Evolutionary conservation across 2,113 vertebrate species (phyloP).

Genomic region (Rostratula benghalensis): DNA sequence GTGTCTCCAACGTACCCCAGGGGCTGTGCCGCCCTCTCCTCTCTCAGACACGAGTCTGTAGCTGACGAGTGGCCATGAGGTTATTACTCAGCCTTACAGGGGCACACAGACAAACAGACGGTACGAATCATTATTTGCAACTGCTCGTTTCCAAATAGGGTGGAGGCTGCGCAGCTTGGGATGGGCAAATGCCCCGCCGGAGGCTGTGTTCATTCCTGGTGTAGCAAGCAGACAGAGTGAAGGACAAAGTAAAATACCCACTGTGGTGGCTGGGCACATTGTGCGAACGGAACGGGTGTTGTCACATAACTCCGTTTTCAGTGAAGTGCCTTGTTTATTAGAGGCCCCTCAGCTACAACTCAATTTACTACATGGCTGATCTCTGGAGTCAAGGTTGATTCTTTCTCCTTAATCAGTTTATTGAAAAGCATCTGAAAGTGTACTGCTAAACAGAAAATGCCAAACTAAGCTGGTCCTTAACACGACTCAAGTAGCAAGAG

Average conservation of each 20-base stretch:
- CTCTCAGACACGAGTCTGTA: background rate
- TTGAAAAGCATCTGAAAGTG: background rate
- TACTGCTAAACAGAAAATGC: background rate
- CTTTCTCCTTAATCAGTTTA: background rate
- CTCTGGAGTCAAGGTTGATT: background rate
- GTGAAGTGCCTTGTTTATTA: background rate
- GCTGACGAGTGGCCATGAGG: background rate
- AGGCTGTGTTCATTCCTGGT: background rate
- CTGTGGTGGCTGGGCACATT: background rate
- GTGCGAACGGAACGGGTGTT: fast-evolving
- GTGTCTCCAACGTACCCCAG: background rate
- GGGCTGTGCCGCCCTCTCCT: background rate
- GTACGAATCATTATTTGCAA: background rate
- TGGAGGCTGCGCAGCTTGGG: background rate
- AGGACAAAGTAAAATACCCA: background rate
- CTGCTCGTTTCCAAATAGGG: background rate
- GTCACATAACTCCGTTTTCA: fast-evolving
- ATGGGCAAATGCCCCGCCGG: background rate
- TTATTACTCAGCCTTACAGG: background rate
- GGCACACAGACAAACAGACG: background rate
- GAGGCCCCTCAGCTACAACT: background rate
- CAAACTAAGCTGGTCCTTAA: background rate
- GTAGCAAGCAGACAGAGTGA: background rate
- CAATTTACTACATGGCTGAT: background rate
- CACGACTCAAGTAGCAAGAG: background rate